These are phyloP conservation scores for Dorcus parallelipipedus DNA, from an alignment of 2,888 invertebrate genomes.

Conservation along the genomic window DNA sequence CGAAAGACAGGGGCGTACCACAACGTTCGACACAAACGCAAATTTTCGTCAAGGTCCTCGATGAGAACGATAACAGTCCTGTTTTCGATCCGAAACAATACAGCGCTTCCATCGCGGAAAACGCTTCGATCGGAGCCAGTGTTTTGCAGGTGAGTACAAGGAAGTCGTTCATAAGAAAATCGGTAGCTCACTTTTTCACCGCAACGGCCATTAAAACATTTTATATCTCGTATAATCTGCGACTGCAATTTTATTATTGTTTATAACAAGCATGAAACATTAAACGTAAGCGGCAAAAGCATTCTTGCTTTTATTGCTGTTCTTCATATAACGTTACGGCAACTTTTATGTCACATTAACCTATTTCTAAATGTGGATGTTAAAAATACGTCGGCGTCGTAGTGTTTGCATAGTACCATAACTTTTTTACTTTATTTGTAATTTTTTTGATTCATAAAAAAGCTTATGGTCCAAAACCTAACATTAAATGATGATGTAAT, in stretches of 20 bases:
- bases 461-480: too few relatives aligned
- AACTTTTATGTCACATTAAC: too few relatives aligned
- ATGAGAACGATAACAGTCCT: slow-evolving; percentile 89
- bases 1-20: slow-evolving; percentile 85
- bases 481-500: too few relatives aligned
- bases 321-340: too few relatives aligned
- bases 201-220: not conserved
- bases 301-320: too few relatives aligned
- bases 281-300: too few relatives aligned
- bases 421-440: too few relatives aligned
- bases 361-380: too few relatives aligned
- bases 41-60: slow-evolving; percentile 71
- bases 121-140: slow-evolving; percentile 89
- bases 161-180: too few relatives aligned
- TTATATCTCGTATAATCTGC: not conserved
- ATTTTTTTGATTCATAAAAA: too few relatives aligned
- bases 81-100: slow-evolving; percentile 87
- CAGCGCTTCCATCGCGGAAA: slow-evolving; percentile 86
- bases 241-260: not conserved
- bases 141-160: slow-evolving; percentile 68
- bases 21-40: slow-evolving; percentile 67
- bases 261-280: not conserved
- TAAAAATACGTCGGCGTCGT: too few relatives aligned
- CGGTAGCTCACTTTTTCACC: not conserved
- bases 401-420: too few relatives aligned